Conservation (phyloP, 2,797 vertebrate genomes). For the Poeciliopsis infans region DNA sequence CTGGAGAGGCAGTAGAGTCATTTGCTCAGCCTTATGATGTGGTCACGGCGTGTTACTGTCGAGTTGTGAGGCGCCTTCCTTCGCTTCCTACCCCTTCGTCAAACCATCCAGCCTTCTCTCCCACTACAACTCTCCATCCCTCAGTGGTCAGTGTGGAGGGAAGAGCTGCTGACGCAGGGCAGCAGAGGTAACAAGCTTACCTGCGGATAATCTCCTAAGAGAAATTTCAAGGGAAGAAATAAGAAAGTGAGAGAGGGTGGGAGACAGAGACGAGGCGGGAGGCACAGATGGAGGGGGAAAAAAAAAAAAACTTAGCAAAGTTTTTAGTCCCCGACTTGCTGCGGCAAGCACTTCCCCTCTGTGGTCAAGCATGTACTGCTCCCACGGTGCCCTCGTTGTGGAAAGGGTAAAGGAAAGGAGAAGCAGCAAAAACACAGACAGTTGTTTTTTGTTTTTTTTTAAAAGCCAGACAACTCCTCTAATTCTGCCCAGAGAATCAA, state of each 20-base stretch:
- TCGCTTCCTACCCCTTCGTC: constrained; percentile 30
- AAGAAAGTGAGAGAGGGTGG: constrained; percentile 44
- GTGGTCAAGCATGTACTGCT: constrained; percentile 77
- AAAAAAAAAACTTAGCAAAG: constrained; percentile 77
- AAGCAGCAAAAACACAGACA: constrained; percentile 2
- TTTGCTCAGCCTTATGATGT: constrained; percentile 86
- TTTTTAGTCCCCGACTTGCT: constrained; percentile 82
- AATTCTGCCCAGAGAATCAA: neutral
- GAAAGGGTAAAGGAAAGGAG: constrained; percentile 18
- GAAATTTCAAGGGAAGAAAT: constrained; percentile 83
- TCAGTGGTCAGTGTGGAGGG: constrained; percentile 78
- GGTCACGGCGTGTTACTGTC: constrained; percentile 83
- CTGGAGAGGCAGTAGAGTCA: constrained; percentile 77
- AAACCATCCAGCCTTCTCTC: constrained; percentile 21
- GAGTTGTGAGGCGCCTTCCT: constrained; percentile 52
- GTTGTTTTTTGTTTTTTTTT: neutral
- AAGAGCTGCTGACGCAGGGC: constrained; percentile 84
- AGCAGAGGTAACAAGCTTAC: constrained; percentile 85
- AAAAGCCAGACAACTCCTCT: neutral
- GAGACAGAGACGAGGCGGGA: constrained; percentile 41
- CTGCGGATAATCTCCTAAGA: constrained; percentile 86
- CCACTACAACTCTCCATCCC: constrained; percentile 48
- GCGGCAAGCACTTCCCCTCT: constrained; percentile 78
- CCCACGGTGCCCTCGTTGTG: constrained; percentile 59
- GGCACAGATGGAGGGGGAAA: constrained; percentile 52